These are phyloP conservation scores for Meles meles DNA, from an alignment of 2,113 vertebrate species.

Conservation along the genomic window DNA sequence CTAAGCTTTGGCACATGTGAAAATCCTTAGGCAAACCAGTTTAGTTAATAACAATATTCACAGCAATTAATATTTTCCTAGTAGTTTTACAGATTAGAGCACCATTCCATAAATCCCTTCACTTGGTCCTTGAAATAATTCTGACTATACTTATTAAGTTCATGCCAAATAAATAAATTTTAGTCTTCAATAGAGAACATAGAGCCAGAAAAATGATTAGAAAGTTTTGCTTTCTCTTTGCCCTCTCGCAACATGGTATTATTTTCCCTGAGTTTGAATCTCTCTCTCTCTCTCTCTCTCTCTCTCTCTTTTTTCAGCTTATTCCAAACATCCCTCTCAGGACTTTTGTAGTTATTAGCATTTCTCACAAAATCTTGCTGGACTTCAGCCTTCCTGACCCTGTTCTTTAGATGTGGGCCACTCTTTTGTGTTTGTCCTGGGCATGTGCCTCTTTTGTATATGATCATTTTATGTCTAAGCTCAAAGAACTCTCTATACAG, in stretches of 20 bases:
- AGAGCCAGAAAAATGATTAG: not conserved
- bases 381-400: conserved; percentile 8
- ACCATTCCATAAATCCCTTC: not conserved
- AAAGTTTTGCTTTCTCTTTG: not conserved
- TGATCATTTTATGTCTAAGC: conserved; percentile 20
- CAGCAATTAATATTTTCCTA: not conserved
- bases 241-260: not conserved
- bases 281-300: not conserved
- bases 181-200: not conserved
- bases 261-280: not conserved
- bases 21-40: not conserved
- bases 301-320: not conserved
- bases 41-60: not conserved
- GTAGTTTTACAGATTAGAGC: not conserved
- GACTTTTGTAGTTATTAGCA: not conserved
- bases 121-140: conserved; percentile 10
- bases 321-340: not conserved
- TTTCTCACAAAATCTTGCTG: conserved; percentile 13
- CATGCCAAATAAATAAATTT: not conserved
- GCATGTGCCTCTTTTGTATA: not conserved
- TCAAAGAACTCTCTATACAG: conserved; percentile 24
- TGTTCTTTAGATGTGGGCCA: not conserved
- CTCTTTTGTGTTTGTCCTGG: conserved; percentile 33
- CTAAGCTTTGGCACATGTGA: not conserved
- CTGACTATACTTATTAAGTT: not conserved